A percentile compares a stretch with the other conserved stretches of the same genome.
phyloP scores from a whole-genome alignment of 2,113 vertebrate species.

The Toxostoma redivivum region DNA sequence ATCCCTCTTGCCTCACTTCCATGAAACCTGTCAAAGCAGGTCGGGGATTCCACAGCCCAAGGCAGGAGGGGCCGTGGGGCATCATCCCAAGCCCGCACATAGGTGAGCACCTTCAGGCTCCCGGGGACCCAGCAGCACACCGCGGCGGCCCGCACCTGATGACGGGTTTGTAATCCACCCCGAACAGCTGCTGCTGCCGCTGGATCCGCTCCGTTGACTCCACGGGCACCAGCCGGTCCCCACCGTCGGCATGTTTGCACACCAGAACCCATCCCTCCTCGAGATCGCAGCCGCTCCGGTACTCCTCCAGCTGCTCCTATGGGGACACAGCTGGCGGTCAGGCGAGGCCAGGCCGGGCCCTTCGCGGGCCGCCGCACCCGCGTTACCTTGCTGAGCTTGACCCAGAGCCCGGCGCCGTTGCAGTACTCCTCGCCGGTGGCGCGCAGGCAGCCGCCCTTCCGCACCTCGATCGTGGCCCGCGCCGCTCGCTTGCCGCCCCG shows the following conservation, averaged over 20 bases:
- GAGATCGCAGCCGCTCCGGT: slow-evolving; percentile 80
- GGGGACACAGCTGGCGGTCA: not conserved
- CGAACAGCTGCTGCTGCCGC: slow-evolving; percentile 92
- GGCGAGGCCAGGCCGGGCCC: not conserved
- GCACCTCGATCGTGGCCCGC: slow-evolving; percentile 82
- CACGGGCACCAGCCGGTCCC: slow-evolving; percentile 89
- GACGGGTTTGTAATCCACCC: slow-evolving; percentile 89
- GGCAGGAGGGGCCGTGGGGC: not conserved
- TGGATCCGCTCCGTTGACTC: slow-evolving; percentile 86
- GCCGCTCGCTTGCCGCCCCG: slow-evolving; percentile 78
- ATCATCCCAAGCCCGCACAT: not conserved
- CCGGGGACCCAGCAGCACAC: not conserved
- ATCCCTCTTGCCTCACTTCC: not conserved
- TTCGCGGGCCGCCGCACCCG: not conserved
- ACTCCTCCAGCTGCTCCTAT: slow-evolving; percentile 93
- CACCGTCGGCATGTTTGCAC: slow-evolving; percentile 90
- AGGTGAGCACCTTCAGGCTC: not conserved
- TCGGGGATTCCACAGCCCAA: not conserved
- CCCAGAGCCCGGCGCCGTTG: slow-evolving; percentile 92
- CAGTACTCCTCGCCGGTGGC: slow-evolving; percentile 94
- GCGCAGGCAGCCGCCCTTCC: slow-evolving; percentile 86
- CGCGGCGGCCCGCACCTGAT: slow-evolving; percentile 69
- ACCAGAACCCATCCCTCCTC: slow-evolving; percentile 93
- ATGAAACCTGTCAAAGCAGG: too few species aligned
- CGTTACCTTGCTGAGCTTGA: slow-evolving; percentile 89